phyloP scores from a whole-genome alignment of 2,888 invertebrate genomes.

The Diadegma fenestrale region DNA sequence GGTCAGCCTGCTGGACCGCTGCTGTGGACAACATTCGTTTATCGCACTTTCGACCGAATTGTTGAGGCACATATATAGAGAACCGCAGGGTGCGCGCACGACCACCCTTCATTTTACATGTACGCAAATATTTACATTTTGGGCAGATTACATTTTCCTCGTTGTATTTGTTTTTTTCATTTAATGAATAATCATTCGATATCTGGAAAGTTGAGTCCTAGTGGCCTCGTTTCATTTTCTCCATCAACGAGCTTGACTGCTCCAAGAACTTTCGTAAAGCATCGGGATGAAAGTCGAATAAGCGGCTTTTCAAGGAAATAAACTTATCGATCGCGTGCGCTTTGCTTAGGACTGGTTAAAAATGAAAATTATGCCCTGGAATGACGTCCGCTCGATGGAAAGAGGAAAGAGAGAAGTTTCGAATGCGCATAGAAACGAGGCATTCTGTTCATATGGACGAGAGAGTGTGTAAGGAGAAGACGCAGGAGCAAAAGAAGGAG shows the following conservation, averaged over 20 bases:
- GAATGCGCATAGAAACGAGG: no score
- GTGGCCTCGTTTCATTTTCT: not conserved
- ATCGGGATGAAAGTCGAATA: no score
- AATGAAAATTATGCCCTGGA: no score
- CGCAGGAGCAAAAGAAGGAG: not conserved
- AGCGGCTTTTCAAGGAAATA: no score
- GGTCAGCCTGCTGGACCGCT: conserved; percentile 22
- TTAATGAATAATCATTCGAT: not conserved
- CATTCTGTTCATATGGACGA: no score
- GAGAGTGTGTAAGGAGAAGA: not conserved
- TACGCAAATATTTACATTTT: conserved; percentile 19
- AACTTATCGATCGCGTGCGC: no score
- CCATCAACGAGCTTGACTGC: not conserved
- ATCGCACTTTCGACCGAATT: conserved; percentile 48
- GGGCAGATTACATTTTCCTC: conserved; percentile 21
- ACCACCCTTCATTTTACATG: conserved; percentile 14
- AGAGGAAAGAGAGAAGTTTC: no score
- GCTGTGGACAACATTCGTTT: conserved; percentile 43
- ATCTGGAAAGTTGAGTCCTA: not conserved
- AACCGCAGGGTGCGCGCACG: conserved; percentile 4
- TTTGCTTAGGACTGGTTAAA: no score
- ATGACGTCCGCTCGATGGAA: no score
- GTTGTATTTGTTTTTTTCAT: not conserved
- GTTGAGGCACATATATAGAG: conserved; percentile 21
- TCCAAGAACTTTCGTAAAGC: no score